phyloP scores from a whole-genome alignment of 2,797 vertebrate species.

The Enteromius argenteus region DNA sequence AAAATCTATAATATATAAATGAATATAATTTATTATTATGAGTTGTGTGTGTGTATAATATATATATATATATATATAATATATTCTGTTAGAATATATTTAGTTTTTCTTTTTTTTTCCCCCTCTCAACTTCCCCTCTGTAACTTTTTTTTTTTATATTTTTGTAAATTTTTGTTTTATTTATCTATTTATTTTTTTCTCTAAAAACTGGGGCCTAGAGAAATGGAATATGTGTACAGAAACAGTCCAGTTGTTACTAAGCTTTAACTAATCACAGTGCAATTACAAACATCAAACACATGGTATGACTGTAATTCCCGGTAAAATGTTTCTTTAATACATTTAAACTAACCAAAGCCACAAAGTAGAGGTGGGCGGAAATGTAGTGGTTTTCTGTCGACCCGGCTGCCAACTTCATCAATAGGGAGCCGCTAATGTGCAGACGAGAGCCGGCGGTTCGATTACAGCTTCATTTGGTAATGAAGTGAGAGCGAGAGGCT shows the following conservation, averaged over 20 bases:
- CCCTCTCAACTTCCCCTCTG: no score
- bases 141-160: no score
- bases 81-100: no score
- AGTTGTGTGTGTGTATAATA: no score
- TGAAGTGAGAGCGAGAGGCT: constrained; percentile 78
- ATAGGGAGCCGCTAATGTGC: constrained; percentile 53
- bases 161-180: no score
- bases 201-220: no score
- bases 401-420: constrained; percentile 41
- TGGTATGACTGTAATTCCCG: neutral
- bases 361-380: constrained; percentile 23
- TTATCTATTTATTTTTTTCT: no score
- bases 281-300: neutral
- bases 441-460: constrained; percentile 66
- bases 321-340: constrained; percentile 5
- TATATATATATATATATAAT: no score
- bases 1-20: neutral
- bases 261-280: neutral
- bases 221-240: neutral
- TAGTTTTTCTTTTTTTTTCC: no score
- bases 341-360: constrained; percentile 12
- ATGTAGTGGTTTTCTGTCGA: constrained; percentile 15
- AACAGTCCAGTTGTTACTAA: neutral
- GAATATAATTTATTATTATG: no score
- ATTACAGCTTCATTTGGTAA: constrained; percentile 82